Base-by-base conservation (phyloP, 2,888 invertebrate species). In the Pollenia griseotomentosa region DNA sequence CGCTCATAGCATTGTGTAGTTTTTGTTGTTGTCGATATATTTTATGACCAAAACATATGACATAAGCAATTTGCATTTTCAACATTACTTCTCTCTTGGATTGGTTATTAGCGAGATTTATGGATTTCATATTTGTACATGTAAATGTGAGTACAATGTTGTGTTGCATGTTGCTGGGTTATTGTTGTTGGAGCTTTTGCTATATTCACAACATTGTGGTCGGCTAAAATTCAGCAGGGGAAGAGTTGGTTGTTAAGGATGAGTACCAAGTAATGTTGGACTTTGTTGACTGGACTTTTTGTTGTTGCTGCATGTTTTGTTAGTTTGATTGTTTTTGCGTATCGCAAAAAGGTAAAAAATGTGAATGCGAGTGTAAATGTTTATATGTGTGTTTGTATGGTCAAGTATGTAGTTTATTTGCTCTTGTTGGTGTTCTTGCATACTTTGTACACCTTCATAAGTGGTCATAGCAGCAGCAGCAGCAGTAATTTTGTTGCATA, bases 31-130 rank as follows among this genome's bases (percentile, higher is more conserved):
- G 80, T 73, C 83, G 73, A 88, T 87, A 89, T 88, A 89, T 89
- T 89, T 89, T 89, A 89, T 87, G 89, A 87, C 88, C 81, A 82
- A 88, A 89, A 90, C 90, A 90, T 90, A 90, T 91, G 91, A 91
- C 92, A 92, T 91, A 91, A 92, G 90, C 92, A 93, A 93, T 93
- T 93, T 93, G 93, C 93, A 93, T 93, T 91, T 92, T 89, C 91
- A 92, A 89, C 91, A 91, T 91, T 88, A 89, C 89, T 87, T 82
- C 87, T 84, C 88, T 87, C 86, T 90, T 89, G 91, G 93, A 93
- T 93, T 93, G 93, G 93, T 92, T 93, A 93, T 93, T 92, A 92
- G 92, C 91, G 91, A 92, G 91, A 92, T 92, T 93, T 93, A 92
- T 93, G 92, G 91, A 91, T 92, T 91, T 92, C 91, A 93, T 92